Base-by-base conservation (phyloP, 2,797 vertebrate genomes). In the Myotis vivesi region DNA sequence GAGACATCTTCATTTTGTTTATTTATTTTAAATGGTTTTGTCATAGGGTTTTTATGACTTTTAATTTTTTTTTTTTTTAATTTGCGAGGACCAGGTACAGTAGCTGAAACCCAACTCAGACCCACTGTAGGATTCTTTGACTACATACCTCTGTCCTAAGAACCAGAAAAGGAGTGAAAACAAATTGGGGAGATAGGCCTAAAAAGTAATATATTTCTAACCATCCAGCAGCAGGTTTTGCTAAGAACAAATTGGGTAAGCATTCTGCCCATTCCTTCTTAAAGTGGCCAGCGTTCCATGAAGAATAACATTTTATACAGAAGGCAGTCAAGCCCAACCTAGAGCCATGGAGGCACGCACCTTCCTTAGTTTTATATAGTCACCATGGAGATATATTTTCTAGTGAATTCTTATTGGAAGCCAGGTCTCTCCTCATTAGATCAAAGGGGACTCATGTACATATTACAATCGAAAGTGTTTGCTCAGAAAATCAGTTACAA, bases 11-110 rank as follows among this genome's bases (percentile, higher is more conserved):
- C 71, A 49, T 94, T 95, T 87, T 89, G 66, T 96, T 94, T 98
- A 98, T 98, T 98, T 98, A 98, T 98, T 98, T 98, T 97, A 97
- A 97, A 87, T 97, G 84, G 80, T 97, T 97, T 97, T 97, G 97
- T 98, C 95, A 95, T 95, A 66, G 46, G 66, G 44, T 94, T 96
- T 92, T 81, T 96, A 92, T 89, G 51, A 95, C 84, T 95, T 94
- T 87, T 59, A 15, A 75, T 75, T 94, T 96, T 95, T 94, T 44
- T 44, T 41, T 96, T 95, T 33, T 98, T 98, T 97, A 97, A 98
- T 97, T 98, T 95, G 92, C 88, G 97, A 98, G 98, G 98, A 98
- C 98, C 98, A 98, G 98, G 98, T 98, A 98, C 97, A 97, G 97
- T 97, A 94, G 94, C 97, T 96, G 96, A 98, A 97, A 96, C 96